Conservation (phyloP, 2,113 vertebrate species). For the Paracanthobrama guichenoti region DNA sequence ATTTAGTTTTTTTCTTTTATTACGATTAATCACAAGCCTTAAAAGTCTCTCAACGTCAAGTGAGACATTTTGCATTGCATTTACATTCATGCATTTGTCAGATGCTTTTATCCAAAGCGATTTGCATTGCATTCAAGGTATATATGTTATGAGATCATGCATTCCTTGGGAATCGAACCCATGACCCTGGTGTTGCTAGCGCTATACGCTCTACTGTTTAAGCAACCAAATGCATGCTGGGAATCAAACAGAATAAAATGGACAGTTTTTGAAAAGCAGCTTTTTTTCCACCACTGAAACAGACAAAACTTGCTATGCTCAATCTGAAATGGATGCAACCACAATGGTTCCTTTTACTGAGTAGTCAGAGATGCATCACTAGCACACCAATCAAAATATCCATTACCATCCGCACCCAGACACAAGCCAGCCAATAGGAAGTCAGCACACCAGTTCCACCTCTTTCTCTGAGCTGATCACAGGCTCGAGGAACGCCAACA, state of each 20-base stretch:
- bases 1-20: not conserved
- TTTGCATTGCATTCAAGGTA: not conserved
- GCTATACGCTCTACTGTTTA: not conserved
- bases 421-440: constrained; percentile 64
- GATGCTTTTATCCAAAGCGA: not conserved
- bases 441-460: constrained; percentile 48
- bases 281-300: not conserved
- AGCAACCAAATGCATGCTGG: not conserved
- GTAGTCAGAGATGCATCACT: not conserved
- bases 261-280: not conserved
- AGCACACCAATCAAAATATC: constrained; percentile 29
- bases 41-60: too few relatives aligned
- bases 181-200: too few relatives aligned
- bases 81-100: not conserved
- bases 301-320: not conserved
- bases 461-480: constrained; percentile 63
- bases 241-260: not conserved
- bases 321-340: not conserved
- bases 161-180: too few relatives aligned
- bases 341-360: not conserved
- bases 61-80: not conserved
- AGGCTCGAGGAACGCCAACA: constrained; percentile 69
- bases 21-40: not conserved
- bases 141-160: not conserved
- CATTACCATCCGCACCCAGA: not conserved